A percentile compares a stretch with the other conserved stretches of the same genome.
These are phyloP conservation scores for Conus ventricosus DNA, from an alignment of 1,140 invertebrate species.

Conservation along the genomic window DNA sequence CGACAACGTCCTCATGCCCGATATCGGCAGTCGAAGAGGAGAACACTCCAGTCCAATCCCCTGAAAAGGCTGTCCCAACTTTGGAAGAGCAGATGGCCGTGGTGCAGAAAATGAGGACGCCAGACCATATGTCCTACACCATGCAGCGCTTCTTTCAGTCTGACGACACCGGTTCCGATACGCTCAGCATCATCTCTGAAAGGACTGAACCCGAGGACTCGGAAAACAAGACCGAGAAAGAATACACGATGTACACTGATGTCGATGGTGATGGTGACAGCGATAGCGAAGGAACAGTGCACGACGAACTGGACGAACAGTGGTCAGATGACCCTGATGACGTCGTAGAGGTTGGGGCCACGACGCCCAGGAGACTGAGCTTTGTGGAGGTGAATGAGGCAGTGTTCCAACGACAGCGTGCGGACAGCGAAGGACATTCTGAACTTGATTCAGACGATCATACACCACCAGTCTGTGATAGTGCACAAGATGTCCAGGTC, in stretches of 20 bases:
- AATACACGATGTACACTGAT: background rate
- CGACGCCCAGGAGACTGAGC: background rate
- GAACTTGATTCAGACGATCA: background rate
- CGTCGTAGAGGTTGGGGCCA: background rate
- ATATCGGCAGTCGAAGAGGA: background rate
- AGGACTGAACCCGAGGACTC: constrained; percentile 6
- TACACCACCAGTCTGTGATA: background rate
- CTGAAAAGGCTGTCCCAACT: background rate
- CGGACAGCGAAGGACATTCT: background rate
- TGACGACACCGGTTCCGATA: constrained; percentile 16
- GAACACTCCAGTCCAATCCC: background rate
- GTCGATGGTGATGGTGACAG: background rate
- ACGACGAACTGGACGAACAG: constrained; percentile 3
- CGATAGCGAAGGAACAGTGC: constrained; percentile 6
- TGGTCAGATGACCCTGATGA: constrained; percentile 3
- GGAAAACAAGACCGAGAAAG: background rate
- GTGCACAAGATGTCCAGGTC: background rate
- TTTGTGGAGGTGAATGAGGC: background rate
- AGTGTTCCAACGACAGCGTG: background rate
- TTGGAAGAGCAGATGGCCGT: background rate
- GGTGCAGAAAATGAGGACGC: constrained; percentile 1
- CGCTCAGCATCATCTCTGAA: constrained; percentile 21
- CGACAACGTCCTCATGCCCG: background rate
- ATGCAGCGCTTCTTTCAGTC: constrained; percentile 23
- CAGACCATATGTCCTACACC: background rate